Conservation (phyloP, 2,797 vertebrate genomes). For the Momotus momota region DNA sequence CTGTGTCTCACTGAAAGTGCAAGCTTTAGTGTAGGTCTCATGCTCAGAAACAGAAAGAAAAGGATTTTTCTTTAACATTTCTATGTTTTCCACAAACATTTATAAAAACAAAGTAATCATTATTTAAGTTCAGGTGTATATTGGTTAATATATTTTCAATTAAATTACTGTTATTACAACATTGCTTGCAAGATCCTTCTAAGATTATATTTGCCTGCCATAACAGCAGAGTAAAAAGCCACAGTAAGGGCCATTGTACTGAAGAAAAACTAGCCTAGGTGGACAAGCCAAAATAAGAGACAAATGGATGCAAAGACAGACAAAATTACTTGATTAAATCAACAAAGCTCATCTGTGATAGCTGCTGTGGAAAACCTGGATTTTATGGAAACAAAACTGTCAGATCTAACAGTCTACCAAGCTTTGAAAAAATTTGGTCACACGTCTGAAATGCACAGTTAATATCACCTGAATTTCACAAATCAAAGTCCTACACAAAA, state of each 20-base stretch:
- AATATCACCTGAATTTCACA: neutral
- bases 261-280: neutral
- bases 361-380: neutral
- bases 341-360: fast-evolving
- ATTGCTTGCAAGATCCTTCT: neutral
- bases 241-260: neutral
- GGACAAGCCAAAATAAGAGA: neutral
- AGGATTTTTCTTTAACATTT: neutral
- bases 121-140: neutral
- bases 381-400: neutral
- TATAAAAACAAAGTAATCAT: neutral
- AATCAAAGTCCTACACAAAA: neutral
- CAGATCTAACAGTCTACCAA: neutral
- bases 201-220: neutral
- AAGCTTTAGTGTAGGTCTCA: neutral
- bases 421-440: neutral
- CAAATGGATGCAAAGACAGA: neutral
- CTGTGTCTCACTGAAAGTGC: neutral
- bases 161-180: neutral
- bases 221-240: neutral
- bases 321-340: neutral
- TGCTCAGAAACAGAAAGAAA: neutral
- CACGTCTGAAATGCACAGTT: neutral
- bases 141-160: neutral
- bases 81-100: neutral